phyloP scores from a whole-genome alignment of 23 tunicate genomes.

The Clavelina lepadiformis region DNA sequence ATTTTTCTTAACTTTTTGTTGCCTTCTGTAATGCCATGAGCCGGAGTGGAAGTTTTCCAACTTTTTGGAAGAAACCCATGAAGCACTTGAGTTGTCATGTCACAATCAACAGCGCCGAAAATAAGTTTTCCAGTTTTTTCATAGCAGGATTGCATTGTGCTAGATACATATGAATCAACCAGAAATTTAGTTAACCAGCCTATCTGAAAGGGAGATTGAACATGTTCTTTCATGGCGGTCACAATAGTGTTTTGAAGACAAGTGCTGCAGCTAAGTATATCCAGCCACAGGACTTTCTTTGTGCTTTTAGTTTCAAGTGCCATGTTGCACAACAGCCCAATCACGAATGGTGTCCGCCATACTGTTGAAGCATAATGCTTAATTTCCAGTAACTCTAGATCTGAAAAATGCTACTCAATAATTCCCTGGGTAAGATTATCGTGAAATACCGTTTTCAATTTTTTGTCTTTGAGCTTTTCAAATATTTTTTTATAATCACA shows the following conservation, averaged over 20 bases:
- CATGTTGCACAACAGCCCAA: too few relatives aligned
- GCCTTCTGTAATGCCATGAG: background rate
- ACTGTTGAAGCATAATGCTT: too few relatives aligned
- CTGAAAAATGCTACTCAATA: constrained; percentile 28
- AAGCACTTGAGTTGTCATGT: background rate
- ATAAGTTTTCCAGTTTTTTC: background rate
- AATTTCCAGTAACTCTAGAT: too few relatives aligned
- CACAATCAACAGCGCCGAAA: background rate
- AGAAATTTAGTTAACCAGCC: background rate
- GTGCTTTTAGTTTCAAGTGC: too few relatives aligned
- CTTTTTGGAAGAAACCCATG: background rate
- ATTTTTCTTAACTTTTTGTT: background rate
- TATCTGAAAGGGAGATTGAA: too few relatives aligned
- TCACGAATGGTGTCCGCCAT: too few relatives aligned
- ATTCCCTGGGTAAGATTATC: constrained; percentile 26
- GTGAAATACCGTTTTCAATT: background rate
- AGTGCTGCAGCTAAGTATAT: too few relatives aligned
- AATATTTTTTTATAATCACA: background rate
- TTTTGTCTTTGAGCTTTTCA: background rate
- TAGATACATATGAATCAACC: background rate
- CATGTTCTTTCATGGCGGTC: too few relatives aligned
- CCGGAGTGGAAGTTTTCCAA: background rate
- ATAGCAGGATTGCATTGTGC: background rate
- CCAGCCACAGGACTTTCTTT: too few relatives aligned
- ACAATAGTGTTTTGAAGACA: too few relatives aligned